Percentiles rank a stretch among this genome's conserved stretches.
These are phyloP conservation scores for Aspidiotus destructor DNA, from an alignment of 2,888 invertebrate genomes.

Conservation along the genomic window DNA sequence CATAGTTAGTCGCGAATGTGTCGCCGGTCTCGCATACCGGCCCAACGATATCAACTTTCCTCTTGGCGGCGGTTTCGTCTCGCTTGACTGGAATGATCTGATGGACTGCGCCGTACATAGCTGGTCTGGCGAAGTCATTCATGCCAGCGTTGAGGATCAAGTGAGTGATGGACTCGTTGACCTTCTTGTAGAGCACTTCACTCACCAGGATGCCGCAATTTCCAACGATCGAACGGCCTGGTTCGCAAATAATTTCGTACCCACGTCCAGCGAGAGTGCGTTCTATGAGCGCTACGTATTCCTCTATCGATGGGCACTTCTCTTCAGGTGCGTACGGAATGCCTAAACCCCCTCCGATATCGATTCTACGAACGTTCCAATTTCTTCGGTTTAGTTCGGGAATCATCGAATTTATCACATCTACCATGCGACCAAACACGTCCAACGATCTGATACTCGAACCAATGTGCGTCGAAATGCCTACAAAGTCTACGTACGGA, in stretches of 20 bases:
- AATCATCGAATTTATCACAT: background rate
- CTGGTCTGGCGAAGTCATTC: slow-evolving; percentile 21
- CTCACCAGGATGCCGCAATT: slow-evolving; percentile 14
- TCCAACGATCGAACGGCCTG: slow-evolving; percentile 15
- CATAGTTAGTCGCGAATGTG: slow-evolving; percentile 11
- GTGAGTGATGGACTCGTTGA: slow-evolving; percentile 9
- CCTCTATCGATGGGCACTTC: slow-evolving; percentile 5
- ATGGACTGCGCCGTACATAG: slow-evolving; percentile 16
- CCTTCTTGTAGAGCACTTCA: slow-evolving; percentile 18
- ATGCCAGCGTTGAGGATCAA: slow-evolving; percentile 17
- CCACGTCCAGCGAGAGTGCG: slow-evolving; percentile 1
- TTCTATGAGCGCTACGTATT: slow-evolving; percentile 3
- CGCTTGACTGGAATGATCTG: slow-evolving; percentile 10
- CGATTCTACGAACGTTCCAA: background rate
- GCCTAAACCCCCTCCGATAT: slow-evolving; percentile 24
- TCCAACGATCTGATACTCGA: slow-evolving; percentile 13
- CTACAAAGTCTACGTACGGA: background rate
- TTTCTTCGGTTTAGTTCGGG: background rate
- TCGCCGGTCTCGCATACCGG: slow-evolving; percentile 26
- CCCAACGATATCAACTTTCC: slow-evolving; percentile 14
- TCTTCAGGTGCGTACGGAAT: slow-evolving; percentile 10
- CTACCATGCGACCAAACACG: background rate
- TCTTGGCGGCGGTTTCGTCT: background rate
- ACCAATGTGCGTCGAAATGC: slow-evolving; percentile 18
- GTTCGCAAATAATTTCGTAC: slow-evolving; percentile 20